phyloP scores from a whole-genome alignment of 2,888 invertebrate genomes.

The Muscina levida region DNA sequence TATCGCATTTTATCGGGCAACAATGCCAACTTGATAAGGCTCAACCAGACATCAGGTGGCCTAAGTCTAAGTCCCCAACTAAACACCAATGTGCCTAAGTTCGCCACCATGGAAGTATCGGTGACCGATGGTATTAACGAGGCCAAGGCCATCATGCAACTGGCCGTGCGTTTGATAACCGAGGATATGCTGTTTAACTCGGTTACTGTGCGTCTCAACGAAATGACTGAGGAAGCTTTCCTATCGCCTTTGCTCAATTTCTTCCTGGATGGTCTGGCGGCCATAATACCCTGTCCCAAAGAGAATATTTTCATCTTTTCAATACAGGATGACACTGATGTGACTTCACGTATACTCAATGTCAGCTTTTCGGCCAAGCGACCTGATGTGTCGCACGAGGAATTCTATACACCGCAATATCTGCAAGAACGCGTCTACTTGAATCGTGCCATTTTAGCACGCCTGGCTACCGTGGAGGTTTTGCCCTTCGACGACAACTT shows the following conservation, averaged over 20 bases:
- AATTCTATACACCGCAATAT: conserved; percentile 92
- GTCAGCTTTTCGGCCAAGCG: conserved; percentile 94
- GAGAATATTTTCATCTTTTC: conserved; percentile 96
- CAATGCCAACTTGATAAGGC: conserved; percentile 91
- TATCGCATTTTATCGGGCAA: conserved; percentile 95
- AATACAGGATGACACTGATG: conserved; percentile 95
- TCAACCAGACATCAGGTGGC: conserved; percentile 91
- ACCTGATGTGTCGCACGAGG: conserved; percentile 88
- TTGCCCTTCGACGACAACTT: conserved; percentile 97
- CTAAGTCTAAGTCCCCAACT: conserved; percentile 94
- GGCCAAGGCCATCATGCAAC: conserved; percentile 94
- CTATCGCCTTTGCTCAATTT: conserved; percentile 92
- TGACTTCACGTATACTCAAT: conserved; percentile 92
- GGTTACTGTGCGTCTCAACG: conserved; percentile 94
- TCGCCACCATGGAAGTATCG: conserved; percentile 95
- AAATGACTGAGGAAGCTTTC: conserved; percentile 96
- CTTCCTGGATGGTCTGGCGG: conserved; percentile 94
- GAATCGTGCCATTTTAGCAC: conserved; percentile 91
- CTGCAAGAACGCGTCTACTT: conserved; percentile 96
- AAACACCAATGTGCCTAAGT: conserved; percentile 96
- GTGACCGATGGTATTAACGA: conserved; percentile 97
- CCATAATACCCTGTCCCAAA: conserved; percentile 94
- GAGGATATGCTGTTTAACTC: conserved; percentile 97
- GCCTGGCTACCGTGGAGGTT: conserved; percentile 94
- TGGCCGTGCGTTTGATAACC: conserved; percentile 93